Evolutionary conservation across 2,888 invertebrate genomes (phyloP), one percentile per base, ranked within the genome.

Genomic region (Elysia crispata): DNA sequence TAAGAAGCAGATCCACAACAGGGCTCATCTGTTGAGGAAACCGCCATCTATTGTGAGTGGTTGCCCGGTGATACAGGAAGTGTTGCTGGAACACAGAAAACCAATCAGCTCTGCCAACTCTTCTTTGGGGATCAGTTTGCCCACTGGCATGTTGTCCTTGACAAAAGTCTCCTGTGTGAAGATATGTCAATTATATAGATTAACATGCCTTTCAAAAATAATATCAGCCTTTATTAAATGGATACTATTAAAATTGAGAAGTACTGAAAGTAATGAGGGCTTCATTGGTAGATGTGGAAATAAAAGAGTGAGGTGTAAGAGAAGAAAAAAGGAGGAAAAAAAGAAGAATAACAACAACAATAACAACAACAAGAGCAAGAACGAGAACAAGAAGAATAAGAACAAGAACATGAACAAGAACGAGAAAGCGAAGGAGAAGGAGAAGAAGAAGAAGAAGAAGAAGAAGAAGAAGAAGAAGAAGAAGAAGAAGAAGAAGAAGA

Each of bases 31-130:
- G 23, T 25, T 5, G 23, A 25, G 41, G 41, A 41, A 41, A 41
- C 41, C 88, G 41, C 86, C 87, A 67, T 88, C 88, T 76, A 88
- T 79, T 41, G 84, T 78, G 13, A 88, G 69, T 30, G 81, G 80
- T 6, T 86, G 76, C 1, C 88, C 88, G n/a, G 86, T 86, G 64
- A 87, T 83, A 57, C 85, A 83, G 25, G 80, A 70, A 20, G 85
- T 85, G 20, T 83, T 78, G 15, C 85, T 80, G n/a, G 84, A 84
- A 77, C 86, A 86, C 66, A 86, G 57, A 78, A 84, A 86, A 23
- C 79, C 77, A 13, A 84, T 83, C 70, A 85, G 74, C 54, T 83
- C 84, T 23, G 77, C 83, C 20, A 84, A 74, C 79, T 84, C 81
- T 23, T 41, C 57, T 54, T 74, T 33, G 23, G 73, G 33, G 8